Evolutionary conservation across 2,888 invertebrate species (phyloP).

Genomic region (Adelognathus sp.): DNA sequence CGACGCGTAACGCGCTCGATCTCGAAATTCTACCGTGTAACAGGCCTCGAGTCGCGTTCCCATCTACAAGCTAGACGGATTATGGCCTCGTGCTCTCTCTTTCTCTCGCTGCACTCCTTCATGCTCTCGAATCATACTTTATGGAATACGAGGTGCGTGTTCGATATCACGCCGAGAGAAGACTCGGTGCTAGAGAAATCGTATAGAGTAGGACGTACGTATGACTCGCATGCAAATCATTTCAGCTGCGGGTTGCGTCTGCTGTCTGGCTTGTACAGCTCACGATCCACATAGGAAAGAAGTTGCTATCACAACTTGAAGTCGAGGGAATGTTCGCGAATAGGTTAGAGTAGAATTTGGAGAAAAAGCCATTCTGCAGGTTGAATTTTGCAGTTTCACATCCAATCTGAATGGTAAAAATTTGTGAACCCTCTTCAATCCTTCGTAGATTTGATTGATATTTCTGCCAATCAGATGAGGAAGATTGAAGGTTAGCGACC

Average conservation of each 20-base stretch:
- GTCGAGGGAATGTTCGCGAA: neutral
- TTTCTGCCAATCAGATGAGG: too few relatives aligned
- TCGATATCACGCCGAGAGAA: conserved; percentile 45
- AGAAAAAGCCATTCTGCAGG: neutral
- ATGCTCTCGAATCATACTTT: conserved; percentile 13
- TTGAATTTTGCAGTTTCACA: neutral
- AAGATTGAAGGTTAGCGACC: too few relatives aligned
- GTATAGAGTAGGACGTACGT: conserved; percentile 23
- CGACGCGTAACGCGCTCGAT: conserved; percentile 22
- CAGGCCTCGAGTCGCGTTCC: conserved; percentile 24
- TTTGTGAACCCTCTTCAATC: too few relatives aligned
- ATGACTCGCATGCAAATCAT: conserved; percentile 18
- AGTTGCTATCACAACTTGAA: neutral
- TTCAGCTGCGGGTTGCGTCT: neutral
- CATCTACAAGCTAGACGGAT: conserved; percentile 20
- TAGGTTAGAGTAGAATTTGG: neutral
- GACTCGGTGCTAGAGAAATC: conserved; percentile 40
- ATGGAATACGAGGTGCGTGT: conserved; percentile 51
- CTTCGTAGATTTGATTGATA: too few relatives aligned
- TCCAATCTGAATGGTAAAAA: neutral
- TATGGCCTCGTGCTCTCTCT: conserved; percentile 6
- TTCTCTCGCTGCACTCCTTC: conserved; percentile 6
- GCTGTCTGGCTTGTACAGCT: neutral
- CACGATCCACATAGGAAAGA: neutral
- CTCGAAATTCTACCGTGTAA: conserved; percentile 27